Base-by-base conservation (phyloP, 1,140 invertebrate species). In the Atta texana region DNA sequence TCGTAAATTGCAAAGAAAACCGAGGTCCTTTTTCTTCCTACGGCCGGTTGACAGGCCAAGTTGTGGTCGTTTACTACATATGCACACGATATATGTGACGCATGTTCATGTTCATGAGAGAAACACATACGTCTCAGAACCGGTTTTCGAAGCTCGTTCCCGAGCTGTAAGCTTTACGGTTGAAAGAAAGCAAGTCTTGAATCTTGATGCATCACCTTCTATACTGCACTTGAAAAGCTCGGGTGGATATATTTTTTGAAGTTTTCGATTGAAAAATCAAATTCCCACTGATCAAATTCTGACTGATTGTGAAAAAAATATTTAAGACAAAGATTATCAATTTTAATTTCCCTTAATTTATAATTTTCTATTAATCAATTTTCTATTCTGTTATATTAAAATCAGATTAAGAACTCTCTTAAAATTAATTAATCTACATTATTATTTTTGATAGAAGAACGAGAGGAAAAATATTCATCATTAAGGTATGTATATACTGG, bases 91-190 rank as follows among this genome's bases (percentile, higher is more conserved):
- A 24, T 28, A 34, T 53, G 14, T 39, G 8, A 39, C 39, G 51
- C 34, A 39, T 39, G 44, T 44, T 12, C 39, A 44, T 39, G 59
- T 44, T 44, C 51, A 21, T 69, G 44, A 69, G 57, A 69, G 64
- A 82, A 71, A 82, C 71, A 85, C 71, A 72, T 69, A 88, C 21
- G 51, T 44, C 39, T 68, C 34, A 59, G 28, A 88, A 88, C 87
- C 87, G 87, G 87, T 90, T 80, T 80, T 84, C 84, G 77, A 61
- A 86, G 72, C 71, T 90, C 74, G 88, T 77, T 76, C 64, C 28
- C 44, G 80, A 49, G 16, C 24, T 71, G 39, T 61, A 61, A 85
- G 24, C 74, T 74, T 81, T 71, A 78, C 8, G 31, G 6, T 53
- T 57, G 55, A 81, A 59, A 53, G 63, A 53, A 68, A 51, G 16